phyloP scores from a whole-genome alignment of 2,113 vertebrate genomes.

The Heliornis fulica region DNA sequence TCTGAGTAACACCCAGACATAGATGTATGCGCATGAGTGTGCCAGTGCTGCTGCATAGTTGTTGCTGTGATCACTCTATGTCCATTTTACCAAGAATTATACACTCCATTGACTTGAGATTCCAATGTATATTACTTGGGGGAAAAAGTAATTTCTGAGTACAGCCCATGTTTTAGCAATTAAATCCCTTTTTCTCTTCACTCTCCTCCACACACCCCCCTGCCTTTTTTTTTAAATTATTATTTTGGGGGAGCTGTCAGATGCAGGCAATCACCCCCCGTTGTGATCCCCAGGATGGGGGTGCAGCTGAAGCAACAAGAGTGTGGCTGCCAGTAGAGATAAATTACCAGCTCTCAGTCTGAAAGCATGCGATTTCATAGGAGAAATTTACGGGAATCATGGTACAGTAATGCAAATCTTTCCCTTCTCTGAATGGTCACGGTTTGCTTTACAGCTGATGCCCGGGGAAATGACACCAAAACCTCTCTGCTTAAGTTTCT shows the following conservation, averaged over 20 bases:
- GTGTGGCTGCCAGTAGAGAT: neutral
- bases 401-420: neutral
- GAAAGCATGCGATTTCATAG: neutral
- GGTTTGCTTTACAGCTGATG: neutral
- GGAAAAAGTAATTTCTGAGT: neutral
- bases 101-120: constrained; percentile 55
- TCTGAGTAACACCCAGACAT: neutral
- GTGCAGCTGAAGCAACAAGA: neutral
- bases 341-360: neutral
- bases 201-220: neutral
- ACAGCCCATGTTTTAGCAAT: constrained; percentile 44
- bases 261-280: neutral
- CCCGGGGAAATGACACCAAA: neutral
- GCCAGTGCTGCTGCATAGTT: neutral
- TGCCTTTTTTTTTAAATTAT: neutral
- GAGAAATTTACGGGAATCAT: neutral
- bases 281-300: neutral
- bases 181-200: neutral
- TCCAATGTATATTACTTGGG: constrained; percentile 51
- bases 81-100: constrained; percentile 49
- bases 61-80: constrained; percentile 17
- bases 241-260: neutral
- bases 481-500: neutral
- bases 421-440: neutral
- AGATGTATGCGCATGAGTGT: neutral